Evolutionary conservation across 2,888 invertebrate species (phyloP).

Genomic region (Melinopterus prodromus): DNA sequence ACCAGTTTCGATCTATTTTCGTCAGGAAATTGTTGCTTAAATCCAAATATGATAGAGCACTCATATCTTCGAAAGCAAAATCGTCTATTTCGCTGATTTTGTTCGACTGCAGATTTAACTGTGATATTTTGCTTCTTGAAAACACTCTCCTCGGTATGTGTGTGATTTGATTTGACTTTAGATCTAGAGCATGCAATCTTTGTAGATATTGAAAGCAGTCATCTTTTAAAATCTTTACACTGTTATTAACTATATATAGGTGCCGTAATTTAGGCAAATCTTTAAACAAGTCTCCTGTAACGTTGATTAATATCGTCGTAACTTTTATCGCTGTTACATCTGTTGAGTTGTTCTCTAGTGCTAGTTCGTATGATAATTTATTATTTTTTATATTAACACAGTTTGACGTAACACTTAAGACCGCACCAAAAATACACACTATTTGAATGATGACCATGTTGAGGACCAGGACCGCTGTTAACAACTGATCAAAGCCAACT

Average conservation of each 20-base stretch:
- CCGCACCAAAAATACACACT: background rate
- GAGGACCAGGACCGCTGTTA: background rate
- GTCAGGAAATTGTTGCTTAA: conserved; percentile 28
- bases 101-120: conserved; percentile 25
- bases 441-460: background rate
- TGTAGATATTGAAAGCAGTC: conserved; percentile 19
- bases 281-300: background rate
- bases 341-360: background rate
- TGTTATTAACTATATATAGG: background rate
- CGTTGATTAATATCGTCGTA: background rate
- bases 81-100: conserved; percentile 15
- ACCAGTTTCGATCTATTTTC: conserved; percentile 27
- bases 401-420: background rate
- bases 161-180: conserved; percentile 12
- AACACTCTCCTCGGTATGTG: conserved; percentile 12
- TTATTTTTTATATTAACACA: background rate
- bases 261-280: background rate
- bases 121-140: conserved; percentile 6
- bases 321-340: background rate
- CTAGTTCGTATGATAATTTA: background rate
- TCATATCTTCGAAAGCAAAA: conserved; percentile 25
- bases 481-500: background rate
- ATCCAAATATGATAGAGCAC: conserved; percentile 6
- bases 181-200: conserved; percentile 26
- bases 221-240: background rate